phyloP scores from a whole-genome alignment of 2,113 vertebrate species.

The Coreoperca whiteheadi region DNA sequence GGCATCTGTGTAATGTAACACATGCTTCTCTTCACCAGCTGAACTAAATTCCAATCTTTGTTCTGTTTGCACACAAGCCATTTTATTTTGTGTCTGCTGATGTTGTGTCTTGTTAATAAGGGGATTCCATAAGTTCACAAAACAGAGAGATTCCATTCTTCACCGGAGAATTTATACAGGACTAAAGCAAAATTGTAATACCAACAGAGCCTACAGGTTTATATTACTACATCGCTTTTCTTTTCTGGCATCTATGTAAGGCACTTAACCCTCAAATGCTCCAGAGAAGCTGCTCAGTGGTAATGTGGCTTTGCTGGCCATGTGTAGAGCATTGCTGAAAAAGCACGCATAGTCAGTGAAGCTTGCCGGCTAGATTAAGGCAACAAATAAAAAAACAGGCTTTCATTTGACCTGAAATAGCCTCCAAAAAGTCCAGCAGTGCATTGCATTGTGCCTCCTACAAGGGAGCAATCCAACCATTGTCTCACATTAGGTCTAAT shows the following conservation, averaged over 20 bases:
- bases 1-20: constrained; percentile 14
- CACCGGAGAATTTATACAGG: background rate
- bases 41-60: background rate
- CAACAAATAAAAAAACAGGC: background rate
- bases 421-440: constrained; percentile 31
- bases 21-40: constrained; percentile 13
- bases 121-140: background rate
- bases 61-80: background rate
- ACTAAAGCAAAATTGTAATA: background rate
- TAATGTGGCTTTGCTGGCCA: background rate
- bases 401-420: constrained; percentile 44
- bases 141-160: background rate
- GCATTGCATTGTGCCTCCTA: constrained; percentile 25
- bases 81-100: background rate
- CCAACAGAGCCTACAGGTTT: background rate
- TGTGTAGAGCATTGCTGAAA: background rate
- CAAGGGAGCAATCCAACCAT: constrained; percentile 36
- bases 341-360: constrained; percentile 10
- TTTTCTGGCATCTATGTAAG: background rate
- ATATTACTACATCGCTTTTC: background rate
- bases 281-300: background rate
- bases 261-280: background rate
- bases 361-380: constrained; percentile 25
- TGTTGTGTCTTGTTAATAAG: background rate
- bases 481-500: constrained; percentile 76